Conservation (phyloP, 2,797 vertebrate genomes). For the Bryconaethiops microstoma region DNA sequence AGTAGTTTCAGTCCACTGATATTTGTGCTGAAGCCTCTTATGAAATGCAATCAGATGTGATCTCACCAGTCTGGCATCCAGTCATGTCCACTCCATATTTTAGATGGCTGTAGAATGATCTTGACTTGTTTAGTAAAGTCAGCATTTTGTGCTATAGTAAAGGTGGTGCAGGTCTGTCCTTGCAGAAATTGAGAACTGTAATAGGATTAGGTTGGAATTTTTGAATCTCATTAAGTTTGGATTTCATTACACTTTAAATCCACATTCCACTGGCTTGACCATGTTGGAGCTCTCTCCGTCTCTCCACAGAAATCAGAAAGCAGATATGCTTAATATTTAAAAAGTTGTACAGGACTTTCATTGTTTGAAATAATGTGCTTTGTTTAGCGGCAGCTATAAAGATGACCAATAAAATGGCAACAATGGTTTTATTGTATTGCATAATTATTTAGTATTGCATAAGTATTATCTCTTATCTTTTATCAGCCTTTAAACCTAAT, state of each 20-base stretch:
- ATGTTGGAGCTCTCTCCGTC: constrained; percentile 60
- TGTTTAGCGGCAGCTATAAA: background rate
- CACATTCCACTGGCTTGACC: constrained; percentile 68
- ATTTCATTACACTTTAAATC: constrained; percentile 71
- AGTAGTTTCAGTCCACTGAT: no score
- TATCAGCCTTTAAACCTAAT: constrained; percentile 24
- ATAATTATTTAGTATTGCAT: background rate
- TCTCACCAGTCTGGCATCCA: background rate
- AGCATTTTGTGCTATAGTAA: background rate
- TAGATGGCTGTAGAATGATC: background rate
- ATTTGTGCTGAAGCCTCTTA: background rate
- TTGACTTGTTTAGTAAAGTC: background rate
- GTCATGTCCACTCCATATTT: background rate
- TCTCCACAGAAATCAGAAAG: constrained; percentile 39
- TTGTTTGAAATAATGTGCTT: background rate
- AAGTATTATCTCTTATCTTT: background rate
- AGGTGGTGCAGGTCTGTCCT: constrained; percentile 24
- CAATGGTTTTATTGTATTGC: background rate
- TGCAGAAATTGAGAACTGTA: constrained; percentile 56
- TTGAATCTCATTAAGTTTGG: constrained; percentile 71
- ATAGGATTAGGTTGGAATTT: constrained; percentile 70
- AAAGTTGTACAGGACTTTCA: background rate
- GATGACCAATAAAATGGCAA: background rate
- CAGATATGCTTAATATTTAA: background rate
- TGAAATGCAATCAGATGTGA: background rate